Base-by-base conservation (phyloP, 2,888 invertebrate genomes). In the Caenorhabditis macrosperma region DNA sequence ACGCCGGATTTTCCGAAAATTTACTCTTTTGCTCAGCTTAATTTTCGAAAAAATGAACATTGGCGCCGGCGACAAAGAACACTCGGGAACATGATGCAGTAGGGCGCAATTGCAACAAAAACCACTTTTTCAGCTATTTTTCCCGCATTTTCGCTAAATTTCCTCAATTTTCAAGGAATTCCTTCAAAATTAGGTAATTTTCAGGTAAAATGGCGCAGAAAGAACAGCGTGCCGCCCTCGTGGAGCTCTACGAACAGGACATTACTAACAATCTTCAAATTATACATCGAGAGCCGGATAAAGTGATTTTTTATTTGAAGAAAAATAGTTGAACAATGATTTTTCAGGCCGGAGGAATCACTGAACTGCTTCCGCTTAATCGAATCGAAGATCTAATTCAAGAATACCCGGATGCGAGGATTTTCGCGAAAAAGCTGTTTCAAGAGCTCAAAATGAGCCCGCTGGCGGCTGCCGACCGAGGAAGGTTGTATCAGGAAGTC, bases 171-270 rank as follows among this genome's bases (percentile, higher is more conserved):
- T 20, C 22, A 17, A 33, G 35, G n/a, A 54, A 22, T n/a, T n/a
- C 17, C 26, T 28, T 22, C n/a, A 54, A 54, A 54, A 52, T 15
- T 41, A 22, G 38, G 1, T 22, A 55, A 55, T 17, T 33, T 55
- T 7, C 24, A 17, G 10, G 24, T 2, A 54, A 35, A 33, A 71
- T 71, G 61, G 61, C 57, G 33, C 9, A 41, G 10, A 59, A 59
- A 44, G 54, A 44, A 3, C 59, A 78, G 28, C 48, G 64, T 30
- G 20, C 28, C 7, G 64, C 78, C 6, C 46, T 78, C 0, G 24
- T 78, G 0, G 7, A 24, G 12, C 60, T 78, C 15, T 78, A 78
- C 57, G 52, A 52, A 2, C 10, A 22, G 6, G 78, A 78, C 50
- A 78, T 78, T 2, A 48, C 28, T 1, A 24, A 41, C 22, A 41